Percentiles rank a stretch among this genome's conserved stretches.
These are phyloP conservation scores for Microcebus tavaratra DNA, from an alignment of 2,113 vertebrate genomes.

Conservation along the genomic window DNA sequence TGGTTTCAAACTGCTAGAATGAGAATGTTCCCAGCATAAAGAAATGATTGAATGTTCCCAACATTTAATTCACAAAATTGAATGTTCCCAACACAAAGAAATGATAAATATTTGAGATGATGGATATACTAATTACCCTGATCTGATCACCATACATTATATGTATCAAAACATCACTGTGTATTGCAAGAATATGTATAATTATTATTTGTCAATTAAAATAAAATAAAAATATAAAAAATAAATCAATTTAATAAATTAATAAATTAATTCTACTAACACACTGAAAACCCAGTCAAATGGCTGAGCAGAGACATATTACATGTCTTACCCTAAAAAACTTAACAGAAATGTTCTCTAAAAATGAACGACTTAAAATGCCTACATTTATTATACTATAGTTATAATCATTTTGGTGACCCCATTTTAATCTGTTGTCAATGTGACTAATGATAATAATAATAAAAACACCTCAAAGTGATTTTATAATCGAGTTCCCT, in stretches of 20 bases:
- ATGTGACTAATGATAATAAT: neutral
- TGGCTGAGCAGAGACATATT: neutral
- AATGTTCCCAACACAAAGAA: too few species aligned
- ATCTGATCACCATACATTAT: too few species aligned
- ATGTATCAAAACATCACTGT: too few species aligned
- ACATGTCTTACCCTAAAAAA: neutral
- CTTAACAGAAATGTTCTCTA: neutral
- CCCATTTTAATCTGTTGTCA: constrained; percentile 66
- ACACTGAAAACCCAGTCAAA: neutral
- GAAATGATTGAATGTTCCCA: too few species aligned
- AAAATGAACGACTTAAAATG: constrained; percentile 7
- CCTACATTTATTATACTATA: neutral
- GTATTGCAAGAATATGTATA: too few species aligned
- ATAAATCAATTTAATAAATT: constrained; percentile 30
- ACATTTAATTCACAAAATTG: too few species aligned
- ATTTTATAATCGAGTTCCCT: constrained; percentile 36
- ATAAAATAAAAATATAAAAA: neutral
- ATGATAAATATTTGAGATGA: too few species aligned
- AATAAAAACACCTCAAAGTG: neutral
- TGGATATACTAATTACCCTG: too few species aligned
- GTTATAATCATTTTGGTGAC: constrained; percentile 50
- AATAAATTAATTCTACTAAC: neutral
- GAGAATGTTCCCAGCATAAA: too few species aligned
- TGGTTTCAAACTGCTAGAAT: too few species aligned
- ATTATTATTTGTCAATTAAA: too few species aligned